Conservation (phyloP, 2,888 invertebrate species). For the Orthonevra nobilis region DNA sequence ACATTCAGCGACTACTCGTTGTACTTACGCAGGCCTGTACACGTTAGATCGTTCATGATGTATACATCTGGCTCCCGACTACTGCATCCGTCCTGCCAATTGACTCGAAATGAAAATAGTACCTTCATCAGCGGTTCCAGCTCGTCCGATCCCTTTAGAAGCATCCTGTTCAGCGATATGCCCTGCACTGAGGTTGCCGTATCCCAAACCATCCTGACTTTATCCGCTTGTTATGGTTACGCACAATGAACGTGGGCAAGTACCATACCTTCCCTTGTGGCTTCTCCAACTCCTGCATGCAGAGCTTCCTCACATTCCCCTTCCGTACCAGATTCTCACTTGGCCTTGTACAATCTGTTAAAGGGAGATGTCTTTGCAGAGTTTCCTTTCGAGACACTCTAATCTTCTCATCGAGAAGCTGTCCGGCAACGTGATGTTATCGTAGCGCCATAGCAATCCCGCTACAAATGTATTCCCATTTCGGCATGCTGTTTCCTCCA, state of each 20-base stretch:
- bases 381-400: not conserved
- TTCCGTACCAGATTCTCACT: too few species aligned
- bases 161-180: not conserved
- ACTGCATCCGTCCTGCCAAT: too few species aligned
- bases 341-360: not conserved
- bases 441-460: conserved; percentile 3
- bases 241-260: conserved; percentile 3
- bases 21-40: conserved; percentile 2
- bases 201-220: conserved; percentile 10
- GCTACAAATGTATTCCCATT: not conserved
- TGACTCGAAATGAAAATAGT: not conserved
- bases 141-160: too few species aligned
- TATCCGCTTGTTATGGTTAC: conserved; percentile 3
- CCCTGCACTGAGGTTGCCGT: conserved; percentile 1
- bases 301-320: not conserved
- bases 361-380: not conserved
- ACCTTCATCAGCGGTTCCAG: not conserved
- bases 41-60: not conserved
- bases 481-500: not conserved
- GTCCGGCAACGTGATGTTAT: not conserved
- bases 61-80: too few species aligned
- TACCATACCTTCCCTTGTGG: not conserved
- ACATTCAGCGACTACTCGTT: not conserved
- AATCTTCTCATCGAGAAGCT: conserved; percentile 2
- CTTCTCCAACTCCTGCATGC: not conserved